Evolutionary conservation across 2,888 invertebrate species (phyloP), one percentile per base, ranked within the genome.

Genomic region (Tinea semifulvella): DNA sequence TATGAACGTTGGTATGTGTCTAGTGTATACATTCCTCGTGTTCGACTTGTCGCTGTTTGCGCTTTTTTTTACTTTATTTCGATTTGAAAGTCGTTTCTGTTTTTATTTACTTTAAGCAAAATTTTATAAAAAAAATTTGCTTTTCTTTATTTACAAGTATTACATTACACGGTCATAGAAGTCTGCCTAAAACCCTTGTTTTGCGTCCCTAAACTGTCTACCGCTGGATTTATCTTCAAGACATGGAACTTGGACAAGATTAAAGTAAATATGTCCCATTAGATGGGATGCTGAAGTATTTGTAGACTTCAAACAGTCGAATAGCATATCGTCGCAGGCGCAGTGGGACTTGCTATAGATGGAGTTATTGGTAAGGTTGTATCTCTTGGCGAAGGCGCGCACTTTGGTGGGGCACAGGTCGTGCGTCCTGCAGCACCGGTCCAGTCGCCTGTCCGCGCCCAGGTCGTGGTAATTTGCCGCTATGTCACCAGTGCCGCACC

Each of bases 401-500:
- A 86, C 84, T 67, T 95, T 94, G 43, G 90, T 85, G 1, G 95
- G 95, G 61, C 96, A 96, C 43, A 94, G 84, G 76, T 96, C 96
- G 66, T 96, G 96, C 11, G 88, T 89, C 48, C 95, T 85, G 70
- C 96, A 96, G 67, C 96, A 96, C 54, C 86, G 83, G 73, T 94
- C 94, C 55, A 92, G 86, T 22, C 77, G 74, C 40, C 75, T 60
- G 57, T 88, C 90, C 0, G 85, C 81, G 28, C 96, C 96, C 50
- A 96, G 79, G 70, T 96, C 95, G 66, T 89, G 89, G 73, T 92
- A 94, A 60, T 88, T 85, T 14, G 84, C 76, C 1, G 96, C 95
- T 53, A 93, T 88, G 67, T 95, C 95, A 1, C 95, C 95, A 0
- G 92, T 89, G 13, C 96, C 96, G 61, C 96, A 96, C 94, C 94